Percentiles rank a stretch among this genome's conserved stretches.
phyloP scores from a whole-genome alignment of 2,888 invertebrate genomes.

The Slavum lentiscoides region DNA sequence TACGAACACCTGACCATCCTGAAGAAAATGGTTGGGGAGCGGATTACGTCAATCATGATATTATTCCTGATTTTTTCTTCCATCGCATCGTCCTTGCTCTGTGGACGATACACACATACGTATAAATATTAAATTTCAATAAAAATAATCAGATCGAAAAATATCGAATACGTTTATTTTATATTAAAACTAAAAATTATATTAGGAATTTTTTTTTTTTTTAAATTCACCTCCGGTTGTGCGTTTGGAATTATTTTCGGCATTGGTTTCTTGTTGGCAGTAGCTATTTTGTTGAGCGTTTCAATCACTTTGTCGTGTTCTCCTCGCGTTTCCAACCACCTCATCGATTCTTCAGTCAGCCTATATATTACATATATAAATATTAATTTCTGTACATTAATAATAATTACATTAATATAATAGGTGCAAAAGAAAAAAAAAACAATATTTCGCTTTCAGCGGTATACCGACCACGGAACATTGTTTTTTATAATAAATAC shows the following conservation, averaged over 20 bases:
- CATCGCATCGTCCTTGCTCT: background rate
- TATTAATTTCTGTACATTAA: no score
- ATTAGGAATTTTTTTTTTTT: background rate
- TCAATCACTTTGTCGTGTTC: conserved; percentile 36
- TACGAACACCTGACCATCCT: conserved; percentile 30
- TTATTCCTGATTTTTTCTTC: background rate
- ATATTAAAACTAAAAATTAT: no score
- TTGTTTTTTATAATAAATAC: background rate
- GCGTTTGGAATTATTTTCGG: background rate
- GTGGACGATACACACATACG: background rate
- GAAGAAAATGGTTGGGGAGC: conserved; percentile 16
- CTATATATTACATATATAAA: background rate
- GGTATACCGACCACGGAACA: no score
- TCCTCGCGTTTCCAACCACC: conserved; percentile 46
- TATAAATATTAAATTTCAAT: background rate
- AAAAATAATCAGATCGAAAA: background rate
- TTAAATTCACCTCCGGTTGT: conserved; percentile 19
- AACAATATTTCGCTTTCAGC: no score
- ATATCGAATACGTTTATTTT: no score
- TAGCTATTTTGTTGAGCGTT: conserved; percentile 25
- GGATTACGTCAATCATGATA: conserved; percentile 14
- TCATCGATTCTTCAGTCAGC: conserved; percentile 48
- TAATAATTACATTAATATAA: no score
- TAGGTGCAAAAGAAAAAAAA: no score
- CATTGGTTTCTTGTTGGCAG: conserved; percentile 22